Conservation (phyloP, 2,888 invertebrate species). For the Parelbella ahira region DNA sequence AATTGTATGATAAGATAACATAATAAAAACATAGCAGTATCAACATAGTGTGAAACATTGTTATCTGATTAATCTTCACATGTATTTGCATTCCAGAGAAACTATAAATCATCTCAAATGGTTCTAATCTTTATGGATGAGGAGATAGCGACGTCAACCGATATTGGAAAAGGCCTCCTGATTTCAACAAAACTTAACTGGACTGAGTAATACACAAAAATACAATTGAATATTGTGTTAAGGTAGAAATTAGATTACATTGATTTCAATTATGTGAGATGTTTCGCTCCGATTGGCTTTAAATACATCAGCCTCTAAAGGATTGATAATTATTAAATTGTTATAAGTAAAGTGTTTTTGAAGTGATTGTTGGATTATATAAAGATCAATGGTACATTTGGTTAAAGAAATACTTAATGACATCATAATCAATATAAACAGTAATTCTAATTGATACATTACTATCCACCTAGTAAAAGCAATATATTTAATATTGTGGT, state of each 20-base stretch:
- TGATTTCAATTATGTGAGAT: neutral
- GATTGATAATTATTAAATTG: no score
- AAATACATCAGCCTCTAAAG: neutral
- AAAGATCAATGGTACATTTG: neutral
- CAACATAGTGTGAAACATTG: neutral
- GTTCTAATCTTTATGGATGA: conserved; percentile 12
- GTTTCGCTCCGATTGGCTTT: neutral
- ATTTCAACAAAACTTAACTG: neutral
- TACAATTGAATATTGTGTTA: conserved; percentile 2
- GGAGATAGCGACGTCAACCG: conserved; percentile 9
- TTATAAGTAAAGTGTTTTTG: neutral
- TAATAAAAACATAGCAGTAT: no score
- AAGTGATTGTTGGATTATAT: neutral
- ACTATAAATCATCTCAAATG: conserved; percentile 17
- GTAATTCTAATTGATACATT: no score
- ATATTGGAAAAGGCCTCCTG: neutral
- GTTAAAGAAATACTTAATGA: neutral
- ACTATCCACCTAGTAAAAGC: no score
- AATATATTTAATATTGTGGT: no score
- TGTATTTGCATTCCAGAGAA: conserved; percentile 23
- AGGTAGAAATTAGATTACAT: conserved; percentile 1
- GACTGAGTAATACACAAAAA: neutral
- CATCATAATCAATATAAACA: no score
- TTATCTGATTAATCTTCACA: conserved; percentile 14
- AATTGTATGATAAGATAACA: no score